phyloP scores from a whole-genome alignment of 2,797 vertebrate species.

The Antrozous pallidus region DNA sequence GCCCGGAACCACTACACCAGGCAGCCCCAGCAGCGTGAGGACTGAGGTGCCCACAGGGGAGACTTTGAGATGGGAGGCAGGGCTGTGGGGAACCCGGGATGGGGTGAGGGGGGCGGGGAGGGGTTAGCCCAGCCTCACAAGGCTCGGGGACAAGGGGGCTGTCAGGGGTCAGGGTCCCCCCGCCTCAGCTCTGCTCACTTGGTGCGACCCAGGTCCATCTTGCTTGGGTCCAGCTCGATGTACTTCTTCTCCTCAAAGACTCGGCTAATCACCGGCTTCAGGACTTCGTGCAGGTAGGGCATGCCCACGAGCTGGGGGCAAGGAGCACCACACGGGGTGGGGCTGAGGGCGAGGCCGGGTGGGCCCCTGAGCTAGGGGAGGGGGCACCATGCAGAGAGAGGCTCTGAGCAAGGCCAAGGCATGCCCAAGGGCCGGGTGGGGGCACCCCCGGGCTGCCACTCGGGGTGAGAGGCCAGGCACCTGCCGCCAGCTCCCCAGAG shows the following conservation, averaged over 20 bases:
- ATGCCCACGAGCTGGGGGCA: constrained; percentile 88
- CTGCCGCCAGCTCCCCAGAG: background rate
- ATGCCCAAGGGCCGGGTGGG: background rate
- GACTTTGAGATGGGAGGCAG: accelerated
- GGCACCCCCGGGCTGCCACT: no score
- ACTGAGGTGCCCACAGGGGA: accelerated
- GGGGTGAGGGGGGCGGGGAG: no score
- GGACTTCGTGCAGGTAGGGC: constrained; percentile 92
- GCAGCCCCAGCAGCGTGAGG: background rate
- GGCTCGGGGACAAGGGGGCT: background rate
- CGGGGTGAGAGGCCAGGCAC: background rate
- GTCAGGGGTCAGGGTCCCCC: accelerated
- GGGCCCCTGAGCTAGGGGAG: background rate
- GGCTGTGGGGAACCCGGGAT: background rate
- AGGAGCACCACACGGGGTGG: background rate
- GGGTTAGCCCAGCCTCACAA: background rate
- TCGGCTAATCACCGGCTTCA: constrained; percentile 89
- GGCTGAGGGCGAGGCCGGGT: background rate
- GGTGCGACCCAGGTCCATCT: constrained; percentile 89
- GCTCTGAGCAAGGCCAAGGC: background rate
- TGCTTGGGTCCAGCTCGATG: constrained; percentile 92
- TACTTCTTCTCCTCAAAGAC: constrained; percentile 95
- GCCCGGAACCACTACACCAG: accelerated
- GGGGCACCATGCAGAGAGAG: background rate
- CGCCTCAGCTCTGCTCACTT: constrained; percentile 72